Base-by-base conservation (phyloP, 2,888 invertebrate genomes). In the Mimumesa dahlbomi region DNA sequence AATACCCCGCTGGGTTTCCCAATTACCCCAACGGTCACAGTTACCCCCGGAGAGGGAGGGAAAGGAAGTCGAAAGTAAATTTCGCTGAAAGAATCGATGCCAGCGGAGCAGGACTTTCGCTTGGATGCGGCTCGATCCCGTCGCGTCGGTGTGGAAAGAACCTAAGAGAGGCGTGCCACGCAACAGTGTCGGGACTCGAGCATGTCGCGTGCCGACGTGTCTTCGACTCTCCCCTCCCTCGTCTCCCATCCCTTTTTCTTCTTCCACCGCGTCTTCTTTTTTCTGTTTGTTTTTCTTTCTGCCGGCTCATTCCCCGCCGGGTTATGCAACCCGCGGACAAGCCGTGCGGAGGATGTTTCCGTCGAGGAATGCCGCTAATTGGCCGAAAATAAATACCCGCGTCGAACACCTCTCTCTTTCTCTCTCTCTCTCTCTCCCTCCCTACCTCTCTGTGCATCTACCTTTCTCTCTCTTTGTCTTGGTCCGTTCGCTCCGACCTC, bases 321-420 rank as follows among this genome's bases (percentile, higher is more conserved):
- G 85, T 86, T 86, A 84, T 77, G 86, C 84, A 85, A 86, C 79
- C 69, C 50, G 79, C 76, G 65, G 58, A 73, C 78, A 54, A 72
- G 67, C 67, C 67, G 58, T 75, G 64, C 75, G 66, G 73, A 65
- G 74, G 81, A 82, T 82, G 81, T 82, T 85, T 82, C 78, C 72
- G 84, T 79, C 84, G 79, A 57, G 83, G 84, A 86, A 87, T 85
- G 82, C 65, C 81, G 82, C 83, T 87, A 87, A 87, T 87, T 87
- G 86, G 84, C 85, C 85, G 79, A 83, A 87, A 87, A 87, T 86
- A 85, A 87, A 85, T 86, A 81, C 75, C 75, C 77, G 72, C 76
- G 82, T 74, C 74, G 61, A 61, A 63, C 67, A 52, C 34, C 45
- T 63, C n/a, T n/a, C n/a, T n/a, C n/a, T n/a, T n/a, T n/a, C n/a